These are phyloP conservation scores for Germaria angustata DNA, from an alignment of 2,888 invertebrate genomes.

Conservation along the genomic window DNA sequence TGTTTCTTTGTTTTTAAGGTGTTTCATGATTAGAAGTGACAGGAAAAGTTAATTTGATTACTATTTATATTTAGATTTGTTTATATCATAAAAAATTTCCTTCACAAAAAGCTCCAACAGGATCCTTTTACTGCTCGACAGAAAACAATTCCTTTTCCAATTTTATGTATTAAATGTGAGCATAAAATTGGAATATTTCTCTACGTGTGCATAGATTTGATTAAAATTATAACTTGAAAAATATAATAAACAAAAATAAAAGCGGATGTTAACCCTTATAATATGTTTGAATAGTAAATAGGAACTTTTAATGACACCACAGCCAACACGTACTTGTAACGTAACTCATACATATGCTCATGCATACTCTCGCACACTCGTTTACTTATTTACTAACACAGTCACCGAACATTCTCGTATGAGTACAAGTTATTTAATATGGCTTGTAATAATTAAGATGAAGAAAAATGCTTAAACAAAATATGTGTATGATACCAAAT, in stretches of 20 bases:
- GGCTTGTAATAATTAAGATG: conserved; percentile 47
- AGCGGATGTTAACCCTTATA: conserved; percentile 60
- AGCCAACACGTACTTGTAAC: conserved; percentile 51
- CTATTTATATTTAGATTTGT: too few species aligned
- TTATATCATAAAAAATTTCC: too few species aligned
- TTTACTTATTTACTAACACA: conserved; percentile 2
- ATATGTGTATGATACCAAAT: not conserved
- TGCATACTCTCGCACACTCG: not conserved
- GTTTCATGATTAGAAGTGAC: too few species aligned
- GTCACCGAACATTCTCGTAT: not conserved
- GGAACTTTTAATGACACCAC: conserved; percentile 63
- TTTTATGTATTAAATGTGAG: too few species aligned
- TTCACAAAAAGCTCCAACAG: too few species aligned
- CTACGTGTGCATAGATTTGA: conserved; percentile 27
- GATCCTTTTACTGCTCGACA: too few species aligned
- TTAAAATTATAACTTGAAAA: conserved; percentile 5
- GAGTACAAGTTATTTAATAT: conserved; percentile 41
- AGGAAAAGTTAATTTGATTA: too few species aligned
- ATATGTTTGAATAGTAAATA: conserved; percentile 19
- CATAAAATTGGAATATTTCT: conserved; percentile 8
- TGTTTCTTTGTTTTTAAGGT: too few species aligned
- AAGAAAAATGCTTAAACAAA: conserved; percentile 18
- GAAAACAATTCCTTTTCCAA: too few species aligned
- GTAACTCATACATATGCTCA: not conserved
- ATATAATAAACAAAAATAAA: conserved; percentile 31